Evolutionary conservation across 2,888 invertebrate genomes (phyloP), one percentile per base, ranked within the genome.

Genomic region (Auanema sp.): DNA sequence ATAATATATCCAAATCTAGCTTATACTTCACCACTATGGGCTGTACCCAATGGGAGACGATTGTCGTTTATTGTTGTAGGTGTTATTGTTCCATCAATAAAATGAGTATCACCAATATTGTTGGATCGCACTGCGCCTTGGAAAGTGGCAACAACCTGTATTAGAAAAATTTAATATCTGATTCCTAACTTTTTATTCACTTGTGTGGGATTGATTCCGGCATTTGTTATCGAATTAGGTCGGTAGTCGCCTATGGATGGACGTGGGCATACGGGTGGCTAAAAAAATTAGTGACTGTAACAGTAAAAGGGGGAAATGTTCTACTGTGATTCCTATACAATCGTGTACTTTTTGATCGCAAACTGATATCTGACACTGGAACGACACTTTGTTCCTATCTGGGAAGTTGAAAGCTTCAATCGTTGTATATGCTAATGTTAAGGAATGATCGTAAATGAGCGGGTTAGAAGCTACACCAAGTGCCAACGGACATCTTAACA

Each of bases 331-430:
- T 16, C 78, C 81, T 14, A 67, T 57, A 71, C 82, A 82, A 43
- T 80, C 79, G 44, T 76, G 73, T 41, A 75, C 76, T n/a, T 65
- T 58, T 47, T 79, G 79, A 56, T 75, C 78, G 69, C 82, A 82
- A 11, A 77, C 59, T 51, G 78, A 71, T 24, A 82, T 78, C 58
- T 82, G 79, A 50, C 82, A 82, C 8, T 75, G 72, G 65, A 82
- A 81, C 42, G 69, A 72, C 51, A 82, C 64, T 40, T 74, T 69
- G 12, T 68, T 63, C 24, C 75, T 66, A 57, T 82, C 81, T 8
- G 80, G 80, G 53, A 80, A 79, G 3, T 75, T 71, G 64, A 79
- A 77, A 5, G 80, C 79, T 65, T 78, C 76, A 25, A 81, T 71
- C 25, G 72, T 73, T 24, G 71, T 72, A 59, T 75, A 81, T 21